Percentiles rank a stretch among this genome's conserved stretches.
Conservation (phyloP, 2,113 vertebrate genomes). For the Ophthalmolycus amberensis region DNA sequence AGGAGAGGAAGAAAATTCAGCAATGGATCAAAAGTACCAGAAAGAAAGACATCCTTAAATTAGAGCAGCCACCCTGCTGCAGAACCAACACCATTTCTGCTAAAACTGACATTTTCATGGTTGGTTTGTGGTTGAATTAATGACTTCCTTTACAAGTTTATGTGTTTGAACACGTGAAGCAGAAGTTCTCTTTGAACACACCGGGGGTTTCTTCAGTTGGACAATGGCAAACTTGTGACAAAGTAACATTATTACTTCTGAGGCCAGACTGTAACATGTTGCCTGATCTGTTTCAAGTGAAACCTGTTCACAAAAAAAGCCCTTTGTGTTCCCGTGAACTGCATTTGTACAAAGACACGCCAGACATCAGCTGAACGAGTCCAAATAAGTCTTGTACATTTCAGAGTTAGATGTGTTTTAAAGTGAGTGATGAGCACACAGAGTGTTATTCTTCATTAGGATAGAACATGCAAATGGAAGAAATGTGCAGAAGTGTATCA, state of each 20-base stretch:
- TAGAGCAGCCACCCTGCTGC: slow-evolving; percentile 7
- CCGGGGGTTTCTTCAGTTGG: background rate
- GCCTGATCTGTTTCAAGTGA: slow-evolving; percentile 22
- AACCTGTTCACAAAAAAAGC: background rate
- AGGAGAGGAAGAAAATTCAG: slow-evolving; percentile 23
- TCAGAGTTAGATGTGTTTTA: slow-evolving; percentile 13
- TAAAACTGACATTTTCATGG: background rate
- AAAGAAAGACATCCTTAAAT: slow-evolving; percentile 18
- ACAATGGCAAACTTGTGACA: background rate
- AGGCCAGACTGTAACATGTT: background rate
- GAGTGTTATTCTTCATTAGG: background rate
- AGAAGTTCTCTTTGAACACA: background rate
- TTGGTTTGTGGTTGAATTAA: background rate
- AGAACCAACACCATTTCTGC: background rate
- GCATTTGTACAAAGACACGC: background rate
- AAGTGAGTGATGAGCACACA: background rate
- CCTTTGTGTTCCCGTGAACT: background rate
- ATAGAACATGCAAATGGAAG: background rate
- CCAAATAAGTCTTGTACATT: background rate
- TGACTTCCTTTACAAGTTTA: background rate
- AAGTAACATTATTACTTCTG: background rate
- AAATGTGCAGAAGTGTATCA: background rate
- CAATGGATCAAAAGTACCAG: background rate
- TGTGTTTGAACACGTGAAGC: background rate
- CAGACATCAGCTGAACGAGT: background rate